Evolutionary conservation across 2,113 vertebrate genomes (phyloP).

Genomic region (Channa argus): DNA sequence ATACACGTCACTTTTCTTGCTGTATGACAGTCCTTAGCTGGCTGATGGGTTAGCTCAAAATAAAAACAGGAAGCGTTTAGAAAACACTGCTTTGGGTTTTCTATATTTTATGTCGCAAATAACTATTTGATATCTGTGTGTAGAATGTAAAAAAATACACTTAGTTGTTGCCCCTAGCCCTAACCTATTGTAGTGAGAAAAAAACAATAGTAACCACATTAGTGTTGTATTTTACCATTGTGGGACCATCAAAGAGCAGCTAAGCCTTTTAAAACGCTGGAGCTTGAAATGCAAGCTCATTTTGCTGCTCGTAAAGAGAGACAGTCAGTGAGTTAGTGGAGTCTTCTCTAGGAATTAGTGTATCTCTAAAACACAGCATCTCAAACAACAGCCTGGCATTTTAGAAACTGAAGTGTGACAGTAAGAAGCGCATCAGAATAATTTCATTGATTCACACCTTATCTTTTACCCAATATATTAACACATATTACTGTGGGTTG

Average conservation of each 20-base stretch:
- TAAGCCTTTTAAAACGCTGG: conserved; percentile 64
- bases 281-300: conserved; percentile 65
- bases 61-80: background rate
- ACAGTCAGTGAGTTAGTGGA: conserved; percentile 19
- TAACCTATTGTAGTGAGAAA: too few species aligned
- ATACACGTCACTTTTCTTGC: background rate
- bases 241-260: conserved; percentile 41
- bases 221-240: conserved; percentile 16
- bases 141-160: background rate
- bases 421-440: background rate
- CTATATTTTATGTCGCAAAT: background rate
- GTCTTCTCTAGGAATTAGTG: conserved; percentile 12
- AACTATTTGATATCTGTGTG: background rate
- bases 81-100: background rate
- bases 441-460: conserved; percentile 17
- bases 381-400: conserved; percentile 16
- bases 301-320: conserved; percentile 38
- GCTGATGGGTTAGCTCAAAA: background rate
- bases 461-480: conserved; percentile 4
- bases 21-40: too few species aligned
- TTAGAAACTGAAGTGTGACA: conserved; percentile 29
- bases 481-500: background rate
- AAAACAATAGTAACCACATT: background rate
- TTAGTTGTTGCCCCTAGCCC: too few species aligned
- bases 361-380: conserved; percentile 21